Conservation (phyloP, 2,797 vertebrate species). For the Diplodus puntazzo region DNA sequence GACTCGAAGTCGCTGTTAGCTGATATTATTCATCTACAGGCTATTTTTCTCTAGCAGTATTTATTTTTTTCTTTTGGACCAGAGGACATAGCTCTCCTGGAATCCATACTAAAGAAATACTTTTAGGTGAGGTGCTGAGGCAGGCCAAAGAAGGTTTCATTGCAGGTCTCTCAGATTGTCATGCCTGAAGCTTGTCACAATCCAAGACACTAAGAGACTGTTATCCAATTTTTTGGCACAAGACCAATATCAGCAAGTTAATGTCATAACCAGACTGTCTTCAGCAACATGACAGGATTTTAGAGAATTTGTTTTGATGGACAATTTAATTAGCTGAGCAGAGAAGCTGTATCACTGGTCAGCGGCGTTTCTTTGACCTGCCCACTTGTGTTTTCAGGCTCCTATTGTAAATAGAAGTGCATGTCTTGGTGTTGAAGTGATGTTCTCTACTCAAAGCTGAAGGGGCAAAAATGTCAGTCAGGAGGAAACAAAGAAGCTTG, state of each 20-base stretch:
- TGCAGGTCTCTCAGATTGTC: neutral
- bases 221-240: constrained; percentile 4
- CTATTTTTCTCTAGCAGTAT: neutral
- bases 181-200: neutral
- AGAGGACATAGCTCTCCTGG: neutral
- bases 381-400: constrained; percentile 15
- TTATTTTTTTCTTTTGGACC: constrained; percentile 5
- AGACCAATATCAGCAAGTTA: constrained; percentile 9
- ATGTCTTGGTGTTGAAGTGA: constrained; percentile 43
- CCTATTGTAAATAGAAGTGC: constrained; percentile 46
- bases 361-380: constrained; percentile 15
- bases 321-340: constrained; percentile 56
- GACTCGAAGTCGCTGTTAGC: constrained; percentile 11
- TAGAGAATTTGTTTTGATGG: constrained; percentile 31
- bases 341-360: constrained; percentile 21
- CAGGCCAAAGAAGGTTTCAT: constrained; percentile 5
- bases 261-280: neutral
- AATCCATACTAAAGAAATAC: constrained; percentile 10
- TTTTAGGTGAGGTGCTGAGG: neutral
- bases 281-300: constrained; percentile 8
- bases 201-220: neutral
- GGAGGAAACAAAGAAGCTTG: constrained; percentile 68
- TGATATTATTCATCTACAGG: constrained; percentile 28
- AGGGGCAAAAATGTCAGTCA: constrained; percentile 53
- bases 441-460: constrained; percentile 61